phyloP scores from a whole-genome alignment of 2,113 vertebrate species.

The Pseudopodoces humilis region DNA sequence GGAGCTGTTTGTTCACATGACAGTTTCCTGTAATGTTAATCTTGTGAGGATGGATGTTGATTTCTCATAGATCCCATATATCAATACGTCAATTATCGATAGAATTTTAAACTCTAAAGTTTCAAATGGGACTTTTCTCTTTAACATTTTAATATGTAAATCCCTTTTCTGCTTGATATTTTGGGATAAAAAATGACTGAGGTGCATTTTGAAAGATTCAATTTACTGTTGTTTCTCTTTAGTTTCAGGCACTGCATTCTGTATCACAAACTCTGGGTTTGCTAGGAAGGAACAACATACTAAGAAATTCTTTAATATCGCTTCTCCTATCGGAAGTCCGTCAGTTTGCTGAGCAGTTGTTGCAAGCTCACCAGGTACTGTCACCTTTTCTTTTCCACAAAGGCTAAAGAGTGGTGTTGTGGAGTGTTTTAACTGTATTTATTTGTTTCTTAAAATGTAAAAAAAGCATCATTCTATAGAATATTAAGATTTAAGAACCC shows the following conservation, averaged over 20 bases:
- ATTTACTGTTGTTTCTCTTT: constrained; percentile 19
- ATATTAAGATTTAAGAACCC: neutral
- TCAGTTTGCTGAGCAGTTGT: constrained; percentile 75
- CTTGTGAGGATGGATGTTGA: neutral
- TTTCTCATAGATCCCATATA: neutral
- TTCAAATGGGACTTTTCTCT: neutral
- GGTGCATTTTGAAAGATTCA: neutral
- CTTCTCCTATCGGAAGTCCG: constrained; percentile 79
- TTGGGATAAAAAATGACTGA: neutral
- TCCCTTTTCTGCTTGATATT: neutral
- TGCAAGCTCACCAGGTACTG: constrained; percentile 78
- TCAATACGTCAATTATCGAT: neutral
- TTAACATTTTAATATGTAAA: neutral
- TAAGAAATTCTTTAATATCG: constrained; percentile 75
- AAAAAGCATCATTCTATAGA: neutral
- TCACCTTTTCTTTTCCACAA: neutral
- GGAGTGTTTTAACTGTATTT: neutral
- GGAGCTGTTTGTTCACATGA: neutral
- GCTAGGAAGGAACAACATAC: constrained; percentile 75
- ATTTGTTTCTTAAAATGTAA: neutral
- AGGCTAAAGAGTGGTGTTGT: neutral
- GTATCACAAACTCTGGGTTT: constrained; percentile 73
- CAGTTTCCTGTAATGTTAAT: neutral
- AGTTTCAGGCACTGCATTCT: constrained; percentile 77
- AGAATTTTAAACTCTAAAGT: neutral